A percentile compares a stretch with the other conserved stretches of the same genome.
These are phyloP conservation scores for Pseudorectes ferrugineus DNA, from an alignment of 2,113 vertebrate species.

Conservation along the genomic window DNA sequence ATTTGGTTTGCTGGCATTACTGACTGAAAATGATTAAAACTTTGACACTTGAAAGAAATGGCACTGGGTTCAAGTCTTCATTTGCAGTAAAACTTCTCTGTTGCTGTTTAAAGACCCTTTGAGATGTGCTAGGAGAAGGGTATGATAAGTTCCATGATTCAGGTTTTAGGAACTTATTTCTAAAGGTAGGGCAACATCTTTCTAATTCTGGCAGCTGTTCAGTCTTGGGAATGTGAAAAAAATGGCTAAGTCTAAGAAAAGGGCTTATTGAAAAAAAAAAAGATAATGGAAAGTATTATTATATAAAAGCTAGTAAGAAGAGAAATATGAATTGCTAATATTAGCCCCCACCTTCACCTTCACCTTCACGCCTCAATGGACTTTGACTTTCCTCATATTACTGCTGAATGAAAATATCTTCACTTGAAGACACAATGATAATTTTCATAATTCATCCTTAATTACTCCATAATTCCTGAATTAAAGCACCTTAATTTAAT, in stretches of 20 bases:
- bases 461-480: constrained; percentile 9
- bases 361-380: not conserved
- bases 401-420: constrained; percentile 21
- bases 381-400: not conserved
- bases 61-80: not conserved
- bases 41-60: not conserved
- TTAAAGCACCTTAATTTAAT: constrained; percentile 34
- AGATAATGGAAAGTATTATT: not conserved
- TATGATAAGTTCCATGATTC: not conserved
- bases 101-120: not conserved
- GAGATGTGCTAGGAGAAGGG: not conserved
- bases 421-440: constrained; percentile 4
- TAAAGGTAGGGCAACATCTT: not conserved
- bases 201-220: not conserved
- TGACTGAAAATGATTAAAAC: not conserved
- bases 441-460: constrained; percentile 17
- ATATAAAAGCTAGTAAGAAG: not conserved
- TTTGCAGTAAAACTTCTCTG: not conserved
- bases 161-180: not conserved
- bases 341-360: not conserved
- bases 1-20: not conserved
- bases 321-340: not conserved
- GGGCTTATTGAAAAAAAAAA: not conserved
- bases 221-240: not conserved
- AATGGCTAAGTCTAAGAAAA: not conserved